A percentile compares a stretch with the other conserved stretches of the same genome.
Evolutionary conservation across 2,113 vertebrate species (phyloP).

Genomic region (Ranitomeya imitator): DNA sequence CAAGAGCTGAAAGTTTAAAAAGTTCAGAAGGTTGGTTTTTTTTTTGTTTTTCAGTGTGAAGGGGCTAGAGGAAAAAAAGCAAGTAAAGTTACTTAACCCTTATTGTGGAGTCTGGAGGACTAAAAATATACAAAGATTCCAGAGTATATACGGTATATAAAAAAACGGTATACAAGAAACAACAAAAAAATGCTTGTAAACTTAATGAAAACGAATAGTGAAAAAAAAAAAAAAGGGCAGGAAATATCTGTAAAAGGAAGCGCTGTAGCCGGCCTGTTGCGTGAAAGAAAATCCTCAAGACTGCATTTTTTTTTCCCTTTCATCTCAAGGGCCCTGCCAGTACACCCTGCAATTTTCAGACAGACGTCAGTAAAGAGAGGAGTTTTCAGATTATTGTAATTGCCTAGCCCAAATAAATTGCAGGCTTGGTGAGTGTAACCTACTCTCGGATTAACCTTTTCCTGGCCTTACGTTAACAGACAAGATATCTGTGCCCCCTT

Average conservation of each 20-base stretch:
- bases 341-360: conserved; percentile 80
- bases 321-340: conserved; percentile 71
- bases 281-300: conserved; percentile 62
- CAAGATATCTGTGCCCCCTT: background rate
- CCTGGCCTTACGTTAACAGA: background rate
- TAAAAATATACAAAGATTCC: background rate
- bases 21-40: background rate
- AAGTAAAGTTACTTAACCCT: background rate
- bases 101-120: background rate
- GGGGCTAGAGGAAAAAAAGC: background rate
- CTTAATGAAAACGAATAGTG: background rate
- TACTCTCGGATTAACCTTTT: conserved; percentile 44
- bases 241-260: conserved; percentile 39
- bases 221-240: background rate
- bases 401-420: conserved; percentile 65
- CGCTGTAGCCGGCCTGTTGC: conserved; percentile 27
- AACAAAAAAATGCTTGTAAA: background rate
- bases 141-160: background rate
- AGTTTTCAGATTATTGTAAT: conserved; percentile 76
- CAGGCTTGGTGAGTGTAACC: conserved; percentile 63
- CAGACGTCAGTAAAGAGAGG: conserved; percentile 68
- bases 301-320: conserved; percentile 69
- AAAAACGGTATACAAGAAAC: background rate
- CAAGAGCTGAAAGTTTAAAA: background rate
- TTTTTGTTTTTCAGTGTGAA: background rate